A percentile compares a stretch with the other conserved stretches of the same genome.
phyloP scores from a whole-genome alignment of 1,140 invertebrate genomes.

The Daktulosphaira vitifoliae region DNA sequence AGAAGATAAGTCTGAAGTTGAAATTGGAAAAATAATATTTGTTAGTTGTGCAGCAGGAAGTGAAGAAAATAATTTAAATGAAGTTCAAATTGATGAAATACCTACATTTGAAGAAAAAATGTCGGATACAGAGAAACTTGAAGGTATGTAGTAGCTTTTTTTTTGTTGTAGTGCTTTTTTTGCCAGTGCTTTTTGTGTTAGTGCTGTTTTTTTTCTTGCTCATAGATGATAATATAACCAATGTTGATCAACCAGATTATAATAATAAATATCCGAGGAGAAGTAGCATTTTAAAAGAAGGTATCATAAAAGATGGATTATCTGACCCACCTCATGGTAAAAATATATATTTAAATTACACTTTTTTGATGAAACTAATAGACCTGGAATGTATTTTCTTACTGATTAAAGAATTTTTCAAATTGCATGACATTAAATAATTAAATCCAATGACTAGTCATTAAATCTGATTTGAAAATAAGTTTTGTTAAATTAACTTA shows the following conservation, averaged over 20 bases:
- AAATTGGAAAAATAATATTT: constrained; percentile 41
- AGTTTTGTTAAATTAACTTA: no score
- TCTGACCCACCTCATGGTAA: constrained; percentile 43
- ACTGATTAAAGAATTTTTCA: no score
- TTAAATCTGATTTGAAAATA: no score
- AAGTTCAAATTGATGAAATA: background rate
- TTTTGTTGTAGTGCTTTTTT: background rate
- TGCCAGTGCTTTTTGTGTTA: constrained; percentile 26
- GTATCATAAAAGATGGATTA: constrained; percentile 49
- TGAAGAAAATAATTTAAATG: constrained; percentile 36
- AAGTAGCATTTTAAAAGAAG: constrained; percentile 42
- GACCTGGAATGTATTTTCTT: no score
- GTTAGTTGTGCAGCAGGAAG: constrained; percentile 43
- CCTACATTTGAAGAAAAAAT: background rate
- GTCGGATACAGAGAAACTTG: background rate
- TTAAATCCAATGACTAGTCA: no score
- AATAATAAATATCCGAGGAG: constrained; percentile 34
- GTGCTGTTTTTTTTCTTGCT: constrained; percentile 30
- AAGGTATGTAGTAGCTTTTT: constrained; percentile 6
- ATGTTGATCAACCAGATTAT: constrained; percentile 4
- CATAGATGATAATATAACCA: constrained; percentile 21
- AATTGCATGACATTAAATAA: no score
- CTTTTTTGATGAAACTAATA: background rate
- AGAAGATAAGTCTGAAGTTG: background rate
- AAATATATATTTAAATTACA: background rate